Evolutionary conservation across 2,888 invertebrate species (phyloP).

Genomic region (Tortricodes alternella): DNA sequence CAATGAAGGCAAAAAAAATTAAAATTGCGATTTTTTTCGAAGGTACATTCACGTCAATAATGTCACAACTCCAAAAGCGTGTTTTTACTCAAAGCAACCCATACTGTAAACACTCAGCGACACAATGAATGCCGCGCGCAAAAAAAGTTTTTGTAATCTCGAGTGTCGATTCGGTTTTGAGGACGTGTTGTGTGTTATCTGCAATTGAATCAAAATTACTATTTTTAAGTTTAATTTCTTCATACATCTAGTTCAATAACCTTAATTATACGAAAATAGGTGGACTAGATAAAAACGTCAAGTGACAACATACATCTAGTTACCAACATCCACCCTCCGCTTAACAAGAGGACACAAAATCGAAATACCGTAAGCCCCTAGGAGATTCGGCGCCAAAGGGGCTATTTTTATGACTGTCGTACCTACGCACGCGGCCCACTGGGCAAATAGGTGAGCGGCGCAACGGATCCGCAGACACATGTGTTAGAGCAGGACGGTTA

Average conservation of each 20-base stretch:
- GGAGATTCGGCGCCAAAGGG: conserved; percentile 81
- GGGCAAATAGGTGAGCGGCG: conserved; percentile 75
- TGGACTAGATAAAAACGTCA: conserved; percentile 20
- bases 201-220: conserved; percentile 24
- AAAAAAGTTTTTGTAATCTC: conserved; percentile 48
- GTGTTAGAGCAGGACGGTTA: conserved; percentile 71
- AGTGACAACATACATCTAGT: conserved; percentile 46
- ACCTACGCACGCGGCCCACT: conserved; percentile 79
- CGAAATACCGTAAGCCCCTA: conserved; percentile 74
- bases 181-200: conserved; percentile 43
- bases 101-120: conserved; percentile 67
- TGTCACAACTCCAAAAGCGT: conserved; percentile 66
- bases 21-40: conserved; percentile 56
- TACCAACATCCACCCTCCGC: conserved; percentile 56
- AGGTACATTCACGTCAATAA: conserved; percentile 76
- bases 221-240: neutral
- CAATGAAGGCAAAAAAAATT: conserved; percentile 62
- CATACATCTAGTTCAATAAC: conserved; percentile 19
- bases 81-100: conserved; percentile 51
- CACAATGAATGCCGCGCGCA: conserved; percentile 49
- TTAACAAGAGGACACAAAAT: conserved; percentile 76
- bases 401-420: conserved; percentile 82
- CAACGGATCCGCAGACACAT: conserved; percentile 64
- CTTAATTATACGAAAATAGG: conserved; percentile 18
- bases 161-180: conserved; percentile 55